Evolutionary conservation across 2,888 invertebrate species (phyloP).

Genomic region (Limnephilus lunatus): DNA sequence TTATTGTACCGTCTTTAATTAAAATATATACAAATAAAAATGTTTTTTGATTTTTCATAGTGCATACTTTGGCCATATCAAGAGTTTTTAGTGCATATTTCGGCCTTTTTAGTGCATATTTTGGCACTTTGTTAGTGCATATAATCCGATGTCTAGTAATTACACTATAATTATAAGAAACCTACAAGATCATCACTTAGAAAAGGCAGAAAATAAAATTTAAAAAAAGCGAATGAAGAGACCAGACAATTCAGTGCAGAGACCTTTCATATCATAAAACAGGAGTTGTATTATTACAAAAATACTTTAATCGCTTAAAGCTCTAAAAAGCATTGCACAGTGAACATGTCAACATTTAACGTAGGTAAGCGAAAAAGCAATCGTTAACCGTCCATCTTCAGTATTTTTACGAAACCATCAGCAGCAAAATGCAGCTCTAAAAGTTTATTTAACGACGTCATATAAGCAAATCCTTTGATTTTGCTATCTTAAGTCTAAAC

Average conservation of each 20-base stretch:
- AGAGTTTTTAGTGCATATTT: too few species aligned
- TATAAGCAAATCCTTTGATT: constrained; percentile 49
- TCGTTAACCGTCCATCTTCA: constrained; percentile 47
- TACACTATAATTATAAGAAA: too few species aligned
- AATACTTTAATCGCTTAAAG: neutral
- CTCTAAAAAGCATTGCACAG: neutral
- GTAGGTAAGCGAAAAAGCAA: constrained; percentile 56
- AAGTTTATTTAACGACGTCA: constrained; percentile 57
- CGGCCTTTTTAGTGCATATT: too few species aligned
- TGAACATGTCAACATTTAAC: neutral
- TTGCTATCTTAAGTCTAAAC: neutral
- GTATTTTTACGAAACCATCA: constrained; percentile 46
- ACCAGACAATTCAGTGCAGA: neutral
- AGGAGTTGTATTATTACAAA: neutral
- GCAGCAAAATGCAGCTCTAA: constrained; percentile 36
- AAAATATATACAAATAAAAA: too few species aligned
- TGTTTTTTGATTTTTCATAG: too few species aligned
- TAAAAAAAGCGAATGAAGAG: too few species aligned
- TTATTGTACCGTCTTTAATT: too few species aligned
- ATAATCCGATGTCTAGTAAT: too few species aligned
- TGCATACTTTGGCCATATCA: too few species aligned
- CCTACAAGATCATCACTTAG: too few species aligned
- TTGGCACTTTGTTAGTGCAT: too few species aligned
- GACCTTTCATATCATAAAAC: neutral
- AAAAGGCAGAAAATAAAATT: too few species aligned